Evolutionary conservation across 92 coral and sea anemone species (phyloP), one percentile per base, ranked within the genome.

Genomic region (Parazoanthus atlanticus): DNA sequence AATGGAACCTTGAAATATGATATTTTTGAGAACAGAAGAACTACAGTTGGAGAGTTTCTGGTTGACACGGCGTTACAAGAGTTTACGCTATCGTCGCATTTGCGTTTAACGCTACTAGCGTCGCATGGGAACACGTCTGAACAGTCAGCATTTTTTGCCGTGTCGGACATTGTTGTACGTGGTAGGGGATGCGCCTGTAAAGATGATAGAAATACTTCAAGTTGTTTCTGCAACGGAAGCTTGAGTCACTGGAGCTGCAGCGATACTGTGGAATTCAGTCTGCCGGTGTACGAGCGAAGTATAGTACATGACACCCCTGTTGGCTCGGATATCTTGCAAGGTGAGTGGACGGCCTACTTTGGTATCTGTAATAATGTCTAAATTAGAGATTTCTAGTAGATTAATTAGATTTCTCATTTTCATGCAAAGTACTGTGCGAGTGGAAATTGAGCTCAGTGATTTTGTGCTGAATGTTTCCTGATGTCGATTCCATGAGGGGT

Each of bases 291-390:
- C 86, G 81, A 58, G 6, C 85, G 91, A 30, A 88, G 74, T 46
- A 76, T 88, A 32, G 80, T 88, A 33, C 61, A 82, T 66, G 61
- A 88, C 25, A 88, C 91, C 1, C 93, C 91, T 7, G 19, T 28
- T 75, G 93, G 89, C 29, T 86, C 85, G 17, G 65, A 89, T 26
- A 58, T 91, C 47, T 81, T 91, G 41, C 93, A 91, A 91, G 88
- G 88, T 84, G 17, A 61, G 69, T 4, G 69, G 23, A 12, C 21
- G 19, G 2, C 23, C 25, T 56, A 13, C 3, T 0, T 56, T 56
- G 25, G 65, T 19, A 16, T 19, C 69, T 61, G 1, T 61, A 61
- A 61, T 23, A 21, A 21, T 0, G 1, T 25, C 69, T 15, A 61
- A 61, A 6, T 61, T 21, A 61, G 26, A 23, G 69, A 61, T 61